A percentile compares a stretch with the other conserved stretches of the same genome.
These are phyloP conservation scores for Andrena minutula DNA, from an alignment of 2,888 invertebrate genomes.

Conservation along the genomic window DNA sequence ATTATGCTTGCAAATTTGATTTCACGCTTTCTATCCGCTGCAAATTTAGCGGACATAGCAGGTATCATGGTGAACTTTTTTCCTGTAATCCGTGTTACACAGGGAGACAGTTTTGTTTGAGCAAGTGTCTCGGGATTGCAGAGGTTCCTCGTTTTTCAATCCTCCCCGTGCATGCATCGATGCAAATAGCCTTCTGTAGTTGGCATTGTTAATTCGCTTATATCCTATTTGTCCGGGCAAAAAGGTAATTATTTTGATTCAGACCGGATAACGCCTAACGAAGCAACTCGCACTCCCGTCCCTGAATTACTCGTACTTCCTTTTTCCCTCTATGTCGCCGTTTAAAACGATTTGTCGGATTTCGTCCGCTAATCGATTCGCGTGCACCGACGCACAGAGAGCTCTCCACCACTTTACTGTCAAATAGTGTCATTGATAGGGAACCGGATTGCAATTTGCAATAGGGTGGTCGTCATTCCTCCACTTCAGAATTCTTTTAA, in stretches of 20 bases:
- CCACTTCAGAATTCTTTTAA: too few relatives aligned
- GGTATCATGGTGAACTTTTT: not conserved
- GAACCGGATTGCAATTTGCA: not conserved
- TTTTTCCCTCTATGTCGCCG: constrained; percentile 28
- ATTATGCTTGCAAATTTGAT: not conserved
- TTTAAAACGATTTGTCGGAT: constrained; percentile 37
- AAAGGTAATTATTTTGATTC: constrained; percentile 76
- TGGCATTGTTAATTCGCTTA: constrained; percentile 69
- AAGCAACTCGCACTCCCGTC: constrained; percentile 63
- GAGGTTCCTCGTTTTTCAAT: constrained; percentile 27
- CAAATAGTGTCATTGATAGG: not conserved
- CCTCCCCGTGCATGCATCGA: constrained; percentile 42
- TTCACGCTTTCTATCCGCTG: constrained; percentile 20
- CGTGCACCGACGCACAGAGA: not conserved
- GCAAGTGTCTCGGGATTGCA: constrained; percentile 15
- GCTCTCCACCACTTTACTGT: not conserved
- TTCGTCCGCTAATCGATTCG: constrained; percentile 6
- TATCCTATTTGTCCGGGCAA: constrained; percentile 63
- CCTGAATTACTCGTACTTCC: constrained; percentile 45
- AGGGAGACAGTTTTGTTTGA: constrained; percentile 30
- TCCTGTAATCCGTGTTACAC: constrained; percentile 22
- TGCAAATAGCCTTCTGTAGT: constrained; percentile 51
- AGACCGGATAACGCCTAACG: constrained; percentile 72
- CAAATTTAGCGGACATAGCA: constrained; percentile 38
- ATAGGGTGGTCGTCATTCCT: too few relatives aligned